phyloP scores from a whole-genome alignment of 2,888 invertebrate species.

The Plutella xylostella region DNA sequence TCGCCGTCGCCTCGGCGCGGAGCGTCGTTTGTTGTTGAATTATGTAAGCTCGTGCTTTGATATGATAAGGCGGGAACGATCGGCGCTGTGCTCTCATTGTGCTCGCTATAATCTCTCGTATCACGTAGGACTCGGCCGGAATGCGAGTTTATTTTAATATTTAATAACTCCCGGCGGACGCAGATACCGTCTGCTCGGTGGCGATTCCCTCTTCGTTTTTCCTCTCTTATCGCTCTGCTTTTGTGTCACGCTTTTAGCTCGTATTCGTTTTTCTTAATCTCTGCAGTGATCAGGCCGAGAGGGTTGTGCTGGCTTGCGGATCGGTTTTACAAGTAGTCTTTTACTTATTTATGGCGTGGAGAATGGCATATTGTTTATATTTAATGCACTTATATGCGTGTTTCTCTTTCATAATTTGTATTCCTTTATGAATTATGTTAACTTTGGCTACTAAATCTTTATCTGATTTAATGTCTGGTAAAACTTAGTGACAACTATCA shows the following conservation, averaged over 20 bases:
- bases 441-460: no score
- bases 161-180: slow-evolving; percentile 63
- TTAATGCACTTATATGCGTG: no score
- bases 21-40: slow-evolving; percentile 42
- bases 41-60: slow-evolving; percentile 54
- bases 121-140: slow-evolving; percentile 63
- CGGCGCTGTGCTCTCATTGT: slow-evolving; percentile 59
- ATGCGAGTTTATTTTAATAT: slow-evolving; percentile 69
- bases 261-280: slow-evolving; percentile 61
- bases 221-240: slow-evolving; percentile 57
- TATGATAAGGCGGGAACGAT: slow-evolving; percentile 59
- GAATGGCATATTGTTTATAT: no score
- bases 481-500: no score
- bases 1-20: slow-evolving; percentile 24
- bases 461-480: no score
- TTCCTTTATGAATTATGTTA: no score
- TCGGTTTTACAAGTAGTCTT: background rate
- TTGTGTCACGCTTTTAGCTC: slow-evolving; percentile 60
- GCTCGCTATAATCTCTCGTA: slow-evolving; percentile 60
- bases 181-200: slow-evolving; percentile 58
- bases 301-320: slow-evolving; percentile 18
- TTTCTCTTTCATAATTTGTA: no score
- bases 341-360: no score
- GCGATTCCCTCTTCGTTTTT: slow-evolving; percentile 60
- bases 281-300: slow-evolving; percentile 40